Percentiles rank a stretch among this genome's conserved stretches.
Conservation (phyloP, 2,797 vertebrate species). For the Channallabes apus region DNA sequence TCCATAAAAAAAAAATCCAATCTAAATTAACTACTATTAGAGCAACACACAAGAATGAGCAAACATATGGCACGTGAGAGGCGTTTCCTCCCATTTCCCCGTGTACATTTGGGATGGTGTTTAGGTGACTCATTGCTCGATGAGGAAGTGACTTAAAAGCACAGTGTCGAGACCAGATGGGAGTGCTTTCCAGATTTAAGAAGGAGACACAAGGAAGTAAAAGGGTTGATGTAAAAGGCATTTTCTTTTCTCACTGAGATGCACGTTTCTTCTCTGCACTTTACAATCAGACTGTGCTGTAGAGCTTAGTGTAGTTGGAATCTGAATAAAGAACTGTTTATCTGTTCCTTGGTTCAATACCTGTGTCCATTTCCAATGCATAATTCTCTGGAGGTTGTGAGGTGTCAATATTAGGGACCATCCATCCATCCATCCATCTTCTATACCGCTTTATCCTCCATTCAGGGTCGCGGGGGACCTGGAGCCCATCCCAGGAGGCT, state of each 20-base stretch:
- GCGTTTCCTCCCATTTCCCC: conserved; percentile 27
- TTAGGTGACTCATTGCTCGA: conserved; percentile 44
- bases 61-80: not conserved
- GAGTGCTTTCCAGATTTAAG: conserved; percentile 50
- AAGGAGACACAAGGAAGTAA: conserved; percentile 17
- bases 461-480: too few species aligned
- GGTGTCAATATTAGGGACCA: not conserved
- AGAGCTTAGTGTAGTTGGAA: not conserved
- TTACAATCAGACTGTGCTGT: not conserved
- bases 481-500: too few species aligned
- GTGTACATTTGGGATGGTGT: conserved; percentile 26
- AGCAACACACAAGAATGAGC: not conserved
- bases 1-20: not conserved
- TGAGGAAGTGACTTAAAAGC: conserved; percentile 49
- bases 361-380: not conserved
- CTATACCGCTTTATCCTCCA: too few species aligned
- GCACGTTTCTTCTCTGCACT: not conserved
- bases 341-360: not conserved
- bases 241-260: not conserved
- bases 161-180: conserved; percentile 16
- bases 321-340: not conserved
- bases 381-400: conserved; percentile 1
- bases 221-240: conserved; percentile 31
- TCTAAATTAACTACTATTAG: not conserved
- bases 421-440: too few species aligned